Evolutionary conservation across 2,888 invertebrate genomes (phyloP).

Genomic region (Monopis laevigella): DNA sequence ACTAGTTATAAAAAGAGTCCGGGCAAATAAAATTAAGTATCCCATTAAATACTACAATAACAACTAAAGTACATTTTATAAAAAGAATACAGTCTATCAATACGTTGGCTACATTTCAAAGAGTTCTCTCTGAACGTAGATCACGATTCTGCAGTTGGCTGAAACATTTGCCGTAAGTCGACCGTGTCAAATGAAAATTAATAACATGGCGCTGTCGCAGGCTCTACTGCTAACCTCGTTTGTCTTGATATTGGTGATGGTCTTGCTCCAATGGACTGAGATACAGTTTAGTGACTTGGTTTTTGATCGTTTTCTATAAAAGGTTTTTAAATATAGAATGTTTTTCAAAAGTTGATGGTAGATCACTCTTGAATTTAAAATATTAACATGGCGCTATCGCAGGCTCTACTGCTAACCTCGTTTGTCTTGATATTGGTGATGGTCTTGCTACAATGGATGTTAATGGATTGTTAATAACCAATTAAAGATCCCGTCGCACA

Average conservation of each 20-base stretch:
- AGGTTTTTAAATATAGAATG: background rate
- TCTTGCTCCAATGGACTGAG: too few species aligned
- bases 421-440: slow-evolving; percentile 30
- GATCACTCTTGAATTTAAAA: too few species aligned
- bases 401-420: slow-evolving; percentile 26
- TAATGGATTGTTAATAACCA: too few species aligned
- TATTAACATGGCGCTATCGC: slow-evolving; percentile 32
- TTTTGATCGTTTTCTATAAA: background rate
- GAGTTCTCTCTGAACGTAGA: too few species aligned
- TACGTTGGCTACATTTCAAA: too few species aligned
- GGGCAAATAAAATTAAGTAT: too few species aligned
- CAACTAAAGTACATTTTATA: too few species aligned
- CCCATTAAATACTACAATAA: too few species aligned
- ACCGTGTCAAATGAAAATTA: slow-evolving; percentile 47
- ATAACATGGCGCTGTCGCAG: slow-evolving; percentile 29
- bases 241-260: slow-evolving; percentile 31
- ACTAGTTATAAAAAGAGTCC: too few species aligned
- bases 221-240: slow-evolving; percentile 26
- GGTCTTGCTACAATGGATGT: too few species aligned
- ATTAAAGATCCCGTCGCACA: too few species aligned
- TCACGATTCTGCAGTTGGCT: slow-evolving; percentile 8
- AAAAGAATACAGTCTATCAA: slow-evolving; percentile 7
- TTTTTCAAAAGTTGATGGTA: background rate
- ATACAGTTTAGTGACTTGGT: background rate
- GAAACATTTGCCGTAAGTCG: slow-evolving; percentile 22